Evolutionary conservation across 1,140 invertebrate species (phyloP).

Genomic region (Cydia pomonella): DNA sequence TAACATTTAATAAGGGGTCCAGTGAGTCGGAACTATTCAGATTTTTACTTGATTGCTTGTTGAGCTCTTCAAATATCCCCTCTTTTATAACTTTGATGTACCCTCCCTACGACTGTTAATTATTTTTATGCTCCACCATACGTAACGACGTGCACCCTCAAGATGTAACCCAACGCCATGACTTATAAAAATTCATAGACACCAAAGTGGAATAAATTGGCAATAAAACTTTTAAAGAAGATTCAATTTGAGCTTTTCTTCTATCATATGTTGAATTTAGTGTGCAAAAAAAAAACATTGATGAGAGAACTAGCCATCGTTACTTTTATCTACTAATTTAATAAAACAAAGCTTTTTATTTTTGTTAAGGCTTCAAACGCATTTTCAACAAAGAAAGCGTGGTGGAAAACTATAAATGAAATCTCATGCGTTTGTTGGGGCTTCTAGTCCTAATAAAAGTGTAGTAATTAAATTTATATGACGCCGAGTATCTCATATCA

Average conservation of each 20-base stretch:
- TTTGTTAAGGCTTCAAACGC: too few species aligned
- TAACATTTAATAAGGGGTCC: slow-evolving; percentile 78
- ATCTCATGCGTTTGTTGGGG: neutral
- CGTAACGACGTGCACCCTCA: slow-evolving; percentile 55
- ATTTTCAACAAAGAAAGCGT: neutral
- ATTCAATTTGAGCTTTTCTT: slow-evolving; percentile 42
- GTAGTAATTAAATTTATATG: slow-evolving; percentile 18
- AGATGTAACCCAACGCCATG: slow-evolving; percentile 53
- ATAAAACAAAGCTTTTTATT: too few species aligned
- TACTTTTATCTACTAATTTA: neutral
- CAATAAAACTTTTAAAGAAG: slow-evolving; percentile 49
- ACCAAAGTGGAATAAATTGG: slow-evolving; percentile 52
- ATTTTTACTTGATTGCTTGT: slow-evolving; percentile 80
- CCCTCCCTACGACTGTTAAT: slow-evolving; percentile 72
- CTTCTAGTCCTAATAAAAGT: slow-evolving; percentile 34
- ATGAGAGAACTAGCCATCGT: neutral
- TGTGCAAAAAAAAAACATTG: neutral
- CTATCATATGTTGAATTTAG: slow-evolving; percentile 4
- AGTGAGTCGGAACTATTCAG: slow-evolving; percentile 76
- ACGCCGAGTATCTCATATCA: slow-evolving; percentile 49
- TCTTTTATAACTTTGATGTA: slow-evolving; percentile 76
- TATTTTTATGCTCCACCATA: slow-evolving; percentile 76
- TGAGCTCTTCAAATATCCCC: slow-evolving; percentile 75
- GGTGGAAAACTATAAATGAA: neutral
- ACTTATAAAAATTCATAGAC: slow-evolving; percentile 71